These are phyloP conservation scores for Drosophila paracracens DNA, from an alignment of 2,888 invertebrate genomes.

Conservation along the genomic window DNA sequence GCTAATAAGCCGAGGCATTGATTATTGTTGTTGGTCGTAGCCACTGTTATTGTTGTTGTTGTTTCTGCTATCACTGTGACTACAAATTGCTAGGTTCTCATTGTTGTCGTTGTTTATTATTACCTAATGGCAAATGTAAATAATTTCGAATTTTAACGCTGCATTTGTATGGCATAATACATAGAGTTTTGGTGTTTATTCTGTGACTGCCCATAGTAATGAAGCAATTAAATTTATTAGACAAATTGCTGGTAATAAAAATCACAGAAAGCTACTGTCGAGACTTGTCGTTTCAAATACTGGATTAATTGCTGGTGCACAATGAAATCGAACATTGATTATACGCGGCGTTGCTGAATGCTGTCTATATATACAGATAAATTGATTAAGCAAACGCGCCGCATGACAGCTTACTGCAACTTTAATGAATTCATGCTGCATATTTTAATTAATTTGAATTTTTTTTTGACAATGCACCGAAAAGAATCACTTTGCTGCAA, in stretches of 20 bases:
- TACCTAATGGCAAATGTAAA: conserved; percentile 71
- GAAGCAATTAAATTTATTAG: conserved; percentile 60
- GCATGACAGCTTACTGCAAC: conserved; percentile 45
- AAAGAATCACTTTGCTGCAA: conserved; percentile 23
- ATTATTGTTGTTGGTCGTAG: conserved; percentile 41
- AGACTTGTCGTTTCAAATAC: conserved; percentile 19
- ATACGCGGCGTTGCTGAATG: conserved; percentile 32
- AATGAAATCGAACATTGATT: conserved; percentile 50
- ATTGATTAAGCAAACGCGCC: conserved; percentile 41
- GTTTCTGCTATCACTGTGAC: conserved; percentile 33
- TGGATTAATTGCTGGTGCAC: conserved; percentile 36
- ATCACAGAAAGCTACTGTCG: conserved; percentile 5
- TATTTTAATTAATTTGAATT: conserved; percentile 68
- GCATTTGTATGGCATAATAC: conserved; percentile 63
- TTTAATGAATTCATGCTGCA: conserved; percentile 61
- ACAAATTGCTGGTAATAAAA: conserved; percentile 34
- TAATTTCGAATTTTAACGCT: conserved; percentile 77
- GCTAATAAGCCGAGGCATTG: conserved; percentile 71
- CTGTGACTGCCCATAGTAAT: conserved; percentile 33
- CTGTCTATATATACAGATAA: conserved; percentile 10
- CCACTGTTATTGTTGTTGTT: conserved; percentile 6
- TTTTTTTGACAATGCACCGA: neutral
- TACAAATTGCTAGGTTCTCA: conserved; percentile 49
- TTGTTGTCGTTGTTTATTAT: conserved; percentile 46
- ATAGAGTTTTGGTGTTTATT: conserved; percentile 4